Percentiles rank a stretch among this genome's conserved stretches.
These are phyloP conservation scores for Sapajus apella DNA, from an alignment of 2,113 vertebrate species.

Conservation along the genomic window DNA sequence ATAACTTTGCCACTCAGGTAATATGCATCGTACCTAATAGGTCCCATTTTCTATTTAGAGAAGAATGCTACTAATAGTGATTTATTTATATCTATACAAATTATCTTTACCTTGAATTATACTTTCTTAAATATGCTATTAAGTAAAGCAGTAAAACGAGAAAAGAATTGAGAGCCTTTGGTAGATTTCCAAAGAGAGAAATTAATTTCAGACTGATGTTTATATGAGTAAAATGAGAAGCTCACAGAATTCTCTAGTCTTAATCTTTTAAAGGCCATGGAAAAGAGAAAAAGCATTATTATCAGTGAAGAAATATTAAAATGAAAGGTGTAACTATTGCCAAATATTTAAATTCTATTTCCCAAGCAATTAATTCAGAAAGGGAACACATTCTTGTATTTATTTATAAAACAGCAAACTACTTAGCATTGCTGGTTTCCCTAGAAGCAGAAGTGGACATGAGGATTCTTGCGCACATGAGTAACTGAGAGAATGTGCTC, in stretches of 20 bases:
- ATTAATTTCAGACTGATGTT: not conserved
- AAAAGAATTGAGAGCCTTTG: not conserved
- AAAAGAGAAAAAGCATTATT: not conserved
- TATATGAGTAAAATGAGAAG: not conserved
- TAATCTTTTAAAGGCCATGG: not conserved
- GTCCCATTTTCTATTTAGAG: not conserved
- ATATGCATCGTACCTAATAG: no score
- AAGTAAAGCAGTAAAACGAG: not conserved
- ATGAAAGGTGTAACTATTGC: not conserved
- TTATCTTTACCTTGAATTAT: not conserved
- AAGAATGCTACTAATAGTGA: not conserved
- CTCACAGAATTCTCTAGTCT: not conserved
- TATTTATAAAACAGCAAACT: not conserved
- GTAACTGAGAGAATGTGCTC: not conserved
- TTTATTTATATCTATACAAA: not conserved
- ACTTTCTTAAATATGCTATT: not conserved
- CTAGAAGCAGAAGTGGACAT: not conserved
- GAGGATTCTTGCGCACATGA: no score
- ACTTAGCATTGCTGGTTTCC: not conserved
- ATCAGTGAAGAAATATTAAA: not conserved
- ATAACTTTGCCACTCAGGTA: no score
- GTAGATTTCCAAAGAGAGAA: not conserved
- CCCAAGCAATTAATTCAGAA: not conserved
- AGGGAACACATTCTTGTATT: not conserved
- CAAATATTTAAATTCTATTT: not conserved